Conservation (phyloP, 2,113 vertebrate species). For the Ranitomeya variabilis region DNA sequence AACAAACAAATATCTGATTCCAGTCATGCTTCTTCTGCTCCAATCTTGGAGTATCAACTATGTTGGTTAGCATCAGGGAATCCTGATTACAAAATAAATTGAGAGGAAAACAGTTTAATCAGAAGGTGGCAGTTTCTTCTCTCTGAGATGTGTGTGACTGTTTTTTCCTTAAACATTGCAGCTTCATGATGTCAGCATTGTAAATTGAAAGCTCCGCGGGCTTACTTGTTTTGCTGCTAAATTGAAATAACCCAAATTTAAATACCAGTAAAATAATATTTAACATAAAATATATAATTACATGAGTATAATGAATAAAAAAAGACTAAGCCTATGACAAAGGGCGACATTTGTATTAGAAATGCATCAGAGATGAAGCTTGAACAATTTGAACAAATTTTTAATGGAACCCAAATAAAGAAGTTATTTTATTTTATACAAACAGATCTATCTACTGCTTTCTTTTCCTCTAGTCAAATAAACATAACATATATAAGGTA, state of each 20-base stretch:
- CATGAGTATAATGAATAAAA: background rate
- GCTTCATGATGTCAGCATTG: background rate
- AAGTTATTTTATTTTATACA: no score
- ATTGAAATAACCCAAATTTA: background rate
- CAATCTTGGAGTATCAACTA: background rate
- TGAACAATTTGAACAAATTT: no score
- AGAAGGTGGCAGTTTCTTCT: background rate
- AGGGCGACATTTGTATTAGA: no score
- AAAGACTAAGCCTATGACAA: no score
- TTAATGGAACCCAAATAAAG: no score
- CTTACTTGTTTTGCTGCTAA: background rate
- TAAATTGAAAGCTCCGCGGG: background rate
- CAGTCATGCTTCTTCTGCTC: background rate
- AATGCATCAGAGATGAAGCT: no score
- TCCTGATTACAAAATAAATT: background rate
- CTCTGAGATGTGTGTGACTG: background rate
- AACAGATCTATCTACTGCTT: no score
- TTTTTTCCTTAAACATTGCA: background rate
- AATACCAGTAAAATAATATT: background rate
- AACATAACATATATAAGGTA: no score
- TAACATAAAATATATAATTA: background rate
- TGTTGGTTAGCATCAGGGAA: background rate
- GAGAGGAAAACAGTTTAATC: constrained; percentile 18
- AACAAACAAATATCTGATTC: background rate
- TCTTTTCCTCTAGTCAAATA: no score